A percentile compares a stretch with the other conserved stretches of the same genome.
phyloP scores from a whole-genome alignment of 2,888 invertebrate genomes.

The Eulithis prunata region DNA sequence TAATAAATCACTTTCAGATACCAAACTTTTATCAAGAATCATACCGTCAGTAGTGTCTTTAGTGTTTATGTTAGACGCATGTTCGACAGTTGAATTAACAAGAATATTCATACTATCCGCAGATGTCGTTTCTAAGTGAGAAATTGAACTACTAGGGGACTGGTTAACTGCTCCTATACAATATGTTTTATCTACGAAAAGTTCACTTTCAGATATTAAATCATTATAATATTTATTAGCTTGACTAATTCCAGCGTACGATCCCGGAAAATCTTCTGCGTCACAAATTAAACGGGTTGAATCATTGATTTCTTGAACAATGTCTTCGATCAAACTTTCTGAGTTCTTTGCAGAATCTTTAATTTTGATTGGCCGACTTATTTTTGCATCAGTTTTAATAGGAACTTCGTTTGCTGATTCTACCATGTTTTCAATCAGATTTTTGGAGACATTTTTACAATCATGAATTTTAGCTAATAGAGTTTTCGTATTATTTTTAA shows the following conservation, averaged over 20 bases:
- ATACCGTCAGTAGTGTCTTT: background rate
- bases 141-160: slow-evolving; percentile 1
- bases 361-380: background rate
- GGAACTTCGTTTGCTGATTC: slow-evolving; percentile 4
- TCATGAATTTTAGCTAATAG: background rate
- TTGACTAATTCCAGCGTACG: slow-evolving; percentile 4
- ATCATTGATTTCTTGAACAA: background rate
- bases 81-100: slow-evolving; percentile 5
- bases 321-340: slow-evolving; percentile 1
- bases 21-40: background rate
- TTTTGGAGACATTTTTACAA: slow-evolving; percentile 4
- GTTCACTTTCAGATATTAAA: slow-evolving; percentile 22
- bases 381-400: background rate
- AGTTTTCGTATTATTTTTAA: background rate
- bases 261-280: background rate
- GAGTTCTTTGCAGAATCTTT: slow-evolving; percentile 3
- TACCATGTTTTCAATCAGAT: background rate
- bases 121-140: background rate
- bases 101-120: slow-evolving; percentile 3
- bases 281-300: background rate
- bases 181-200: slow-evolving; percentile 14
- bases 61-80: background rate
- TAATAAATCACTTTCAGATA: background rate
- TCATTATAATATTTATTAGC: slow-evolving; percentile 27
- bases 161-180: slow-evolving; percentile 1